Evolutionary conservation across 1,140 invertebrate species (phyloP).

Genomic region (Plodia interpunctella): DNA sequence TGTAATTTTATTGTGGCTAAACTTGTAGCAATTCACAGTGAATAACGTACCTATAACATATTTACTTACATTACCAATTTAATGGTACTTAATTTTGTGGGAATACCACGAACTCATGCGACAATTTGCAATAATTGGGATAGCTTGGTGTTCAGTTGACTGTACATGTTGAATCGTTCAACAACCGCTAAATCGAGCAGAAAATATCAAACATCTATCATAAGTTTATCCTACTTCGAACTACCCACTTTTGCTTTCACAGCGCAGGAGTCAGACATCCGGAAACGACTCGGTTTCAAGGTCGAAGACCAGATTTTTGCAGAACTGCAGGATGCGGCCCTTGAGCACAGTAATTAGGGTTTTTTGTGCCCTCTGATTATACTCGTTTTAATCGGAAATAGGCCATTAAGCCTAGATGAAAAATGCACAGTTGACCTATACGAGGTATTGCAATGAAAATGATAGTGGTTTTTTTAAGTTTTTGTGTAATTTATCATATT

Average conservation of each 20-base stretch:
- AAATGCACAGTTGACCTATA: conserved; percentile 5
- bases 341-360: conserved; percentile 3
- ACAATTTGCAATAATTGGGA: too few species aligned
- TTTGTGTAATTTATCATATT: neutral
- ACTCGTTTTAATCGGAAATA: conserved; percentile 13
- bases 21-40: too few species aligned
- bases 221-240: too few species aligned
- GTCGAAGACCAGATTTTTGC: conserved; percentile 10
- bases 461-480: neutral
- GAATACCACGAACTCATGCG: too few species aligned
- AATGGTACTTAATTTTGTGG: too few species aligned
- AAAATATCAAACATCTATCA: neutral
- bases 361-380: conserved; percentile 6
- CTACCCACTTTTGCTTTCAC: neutral
- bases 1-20: too few species aligned
- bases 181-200: neutral
- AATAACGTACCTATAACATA: too few species aligned
- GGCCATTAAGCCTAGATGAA: conserved; percentile 9
- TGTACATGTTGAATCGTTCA: too few species aligned
- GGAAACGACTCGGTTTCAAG: neutral
- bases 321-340: conserved; percentile 8
- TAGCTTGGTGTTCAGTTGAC: too few species aligned
- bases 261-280: neutral
- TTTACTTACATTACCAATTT: too few species aligned
- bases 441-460: neutral